Percentiles rank a stretch among this genome's conserved stretches.
Evolutionary conservation across 1,140 invertebrate species (phyloP).

Genomic region (Chlorops oryzae): DNA sequence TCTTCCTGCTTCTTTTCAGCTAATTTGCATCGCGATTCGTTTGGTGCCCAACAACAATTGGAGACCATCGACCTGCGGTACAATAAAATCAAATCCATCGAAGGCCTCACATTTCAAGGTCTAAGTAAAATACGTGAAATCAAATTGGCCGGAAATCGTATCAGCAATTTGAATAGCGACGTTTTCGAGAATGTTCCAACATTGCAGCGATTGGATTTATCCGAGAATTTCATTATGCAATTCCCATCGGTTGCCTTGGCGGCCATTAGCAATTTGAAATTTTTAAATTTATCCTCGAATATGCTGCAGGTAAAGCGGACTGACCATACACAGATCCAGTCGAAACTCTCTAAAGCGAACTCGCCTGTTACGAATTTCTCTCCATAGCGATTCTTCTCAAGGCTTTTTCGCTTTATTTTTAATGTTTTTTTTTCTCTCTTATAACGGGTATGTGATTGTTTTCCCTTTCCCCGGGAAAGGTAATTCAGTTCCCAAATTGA

Average conservation of each 20-base stretch:
- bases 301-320: conserved; percentile 62
- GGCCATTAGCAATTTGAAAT: conserved; percentile 59
- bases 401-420: too few species aligned
- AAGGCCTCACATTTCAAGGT: conserved; percentile 64
- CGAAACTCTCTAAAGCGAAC: too few species aligned
- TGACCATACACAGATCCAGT: too few species aligned
- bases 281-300: conserved; percentile 76
- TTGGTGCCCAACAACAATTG: conserved; percentile 59
- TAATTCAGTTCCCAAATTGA: too few species aligned
- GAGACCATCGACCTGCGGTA: conserved; percentile 68
- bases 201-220: conserved; percentile 71
- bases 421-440: too few species aligned
- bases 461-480: too few species aligned
- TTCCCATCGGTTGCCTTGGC: conserved; percentile 73
- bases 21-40: conserved; percentile 58
- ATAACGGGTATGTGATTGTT: too few species aligned
- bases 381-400: too few species aligned
- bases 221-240: conserved; percentile 75
- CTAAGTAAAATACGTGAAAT: conserved; percentile 62
- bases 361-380: too few species aligned
- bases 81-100: conserved; percentile 68
- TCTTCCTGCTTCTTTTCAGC: conserved; percentile 50
- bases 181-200: conserved; percentile 66
- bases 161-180: conserved; percentile 72
- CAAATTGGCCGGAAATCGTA: conserved; percentile 67